A percentile compares a stretch with the other conserved stretches of the same genome.
Evolutionary conservation across 92 coral and sea anemone genomes (phyloP).

Genomic region (Porites cylindrica): DNA sequence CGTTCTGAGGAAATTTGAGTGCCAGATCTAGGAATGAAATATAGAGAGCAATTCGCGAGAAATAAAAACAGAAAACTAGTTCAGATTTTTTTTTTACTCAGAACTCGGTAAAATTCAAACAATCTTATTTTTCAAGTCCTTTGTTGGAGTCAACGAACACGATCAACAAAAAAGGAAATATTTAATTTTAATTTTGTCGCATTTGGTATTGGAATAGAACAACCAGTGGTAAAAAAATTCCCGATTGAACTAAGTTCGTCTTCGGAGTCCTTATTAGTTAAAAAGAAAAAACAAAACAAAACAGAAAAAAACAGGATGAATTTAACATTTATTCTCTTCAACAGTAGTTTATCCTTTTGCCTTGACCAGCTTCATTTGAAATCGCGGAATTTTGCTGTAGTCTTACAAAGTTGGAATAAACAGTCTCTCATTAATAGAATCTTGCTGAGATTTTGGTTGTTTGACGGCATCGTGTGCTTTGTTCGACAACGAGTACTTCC

Average conservation of each 20-base stretch:
- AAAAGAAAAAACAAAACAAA: neutral
- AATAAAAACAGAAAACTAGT: conserved; percentile 29
- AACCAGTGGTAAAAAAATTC: conserved; percentile 5
- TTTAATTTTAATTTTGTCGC: conserved; percentile 38
- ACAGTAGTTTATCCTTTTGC: conserved; percentile 33
- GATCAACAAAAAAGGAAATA: conserved; percentile 33
- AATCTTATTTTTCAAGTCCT: neutral
- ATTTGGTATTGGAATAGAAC: conserved; percentile 21
- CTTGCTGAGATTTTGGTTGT: conserved; percentile 77
- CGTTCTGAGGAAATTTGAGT: conserved; percentile 76
- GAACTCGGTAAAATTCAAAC: neutral
- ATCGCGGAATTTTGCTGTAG: conserved; percentile 46
- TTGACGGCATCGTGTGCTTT: conserved; percentile 48
- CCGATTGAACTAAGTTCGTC: conserved; percentile 9
- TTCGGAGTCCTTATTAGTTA: conserved; percentile 11
- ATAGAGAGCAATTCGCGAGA: conserved; percentile 49
- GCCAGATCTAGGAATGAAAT: conserved; percentile 53
- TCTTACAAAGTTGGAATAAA: conserved; percentile 48
- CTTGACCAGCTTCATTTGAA: conserved; percentile 35
- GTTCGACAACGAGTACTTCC: conserved; percentile 49
- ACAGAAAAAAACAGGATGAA: conserved; percentile 3
- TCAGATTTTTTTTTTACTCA: neutral
- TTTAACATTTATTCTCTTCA: neutral
- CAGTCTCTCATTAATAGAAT: conserved; percentile 66
- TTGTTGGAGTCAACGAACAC: conserved; percentile 15